Evolutionary conservation across 2,113 vertebrate genomes (phyloP), one percentile per base, ranked within the genome.

Genomic region (Gallinago paraguaiae): DNA sequence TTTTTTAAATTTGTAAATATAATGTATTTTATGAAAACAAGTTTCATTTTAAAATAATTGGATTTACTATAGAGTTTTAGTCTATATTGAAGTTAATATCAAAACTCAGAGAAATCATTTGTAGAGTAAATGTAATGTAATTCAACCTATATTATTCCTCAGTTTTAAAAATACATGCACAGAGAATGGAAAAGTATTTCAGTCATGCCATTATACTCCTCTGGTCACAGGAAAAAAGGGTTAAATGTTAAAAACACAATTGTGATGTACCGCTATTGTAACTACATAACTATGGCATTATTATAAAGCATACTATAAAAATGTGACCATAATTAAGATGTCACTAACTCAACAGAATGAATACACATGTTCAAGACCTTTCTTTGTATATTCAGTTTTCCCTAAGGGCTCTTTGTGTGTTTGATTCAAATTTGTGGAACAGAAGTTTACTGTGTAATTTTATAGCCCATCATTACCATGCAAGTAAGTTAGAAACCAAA

Each of bases 371-470:
- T 39, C 71, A 83, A 64, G 64, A 27, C n/a, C 90, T 79, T 28
- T 57, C 87, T 71, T 71, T 88, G 75, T 37, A 19, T 28, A 59
- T 37, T 7, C 85, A 59, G 25, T 69, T 88, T 83, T 41, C 88
- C 76, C 88, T 8, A 22, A 37, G 71, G 82, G 39, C 33, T 83
- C 88, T 60, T 18, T 16, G 41, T 59, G 63, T 41, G 57, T 67
- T 67, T 45, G 53, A 59, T 54, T 3, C 82, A 75, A 86, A 76
- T 35, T 33, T 7, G 27, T 3, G 1, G 86, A 88, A 81, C 92
- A 86, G 63, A 92, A 84, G 82, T 74, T 87, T 76, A 75, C 77
- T 78, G 50, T 30, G 82, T 80, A 35, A 88, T 90, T 96, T 90
- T 65, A 84, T 27, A 93, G 65, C 11, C 51, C 16, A 33, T 78